Evolutionary conservation across 2,797 vertebrate genomes (phyloP).

Genomic region (Malacoraja senta): DNA sequence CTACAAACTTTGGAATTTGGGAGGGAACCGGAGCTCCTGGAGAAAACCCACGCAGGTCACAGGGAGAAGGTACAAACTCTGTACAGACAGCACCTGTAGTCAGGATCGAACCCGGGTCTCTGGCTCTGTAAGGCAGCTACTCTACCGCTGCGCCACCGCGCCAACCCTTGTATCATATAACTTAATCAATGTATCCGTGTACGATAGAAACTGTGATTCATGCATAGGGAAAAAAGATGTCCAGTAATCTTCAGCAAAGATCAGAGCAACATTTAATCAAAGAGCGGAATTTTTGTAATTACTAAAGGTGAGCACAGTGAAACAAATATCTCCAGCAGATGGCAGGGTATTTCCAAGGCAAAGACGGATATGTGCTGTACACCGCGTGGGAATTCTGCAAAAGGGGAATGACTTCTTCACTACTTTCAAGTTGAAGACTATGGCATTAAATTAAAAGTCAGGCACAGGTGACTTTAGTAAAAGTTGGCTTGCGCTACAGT

Average conservation of each 20-base stretch:
- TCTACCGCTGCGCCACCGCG: too few relatives aligned
- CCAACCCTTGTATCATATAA: too few relatives aligned
- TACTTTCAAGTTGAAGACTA: neutral
- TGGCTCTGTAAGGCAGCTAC: too few relatives aligned
- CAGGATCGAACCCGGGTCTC: too few relatives aligned
- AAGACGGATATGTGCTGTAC: neutral
- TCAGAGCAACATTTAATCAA: neutral
- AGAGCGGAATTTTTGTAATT: neutral
- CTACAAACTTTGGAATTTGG: too few relatives aligned
- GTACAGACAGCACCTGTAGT: too few relatives aligned
- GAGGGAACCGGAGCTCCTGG: too few relatives aligned
- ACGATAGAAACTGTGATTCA: neutral
- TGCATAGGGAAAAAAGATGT: too few relatives aligned
- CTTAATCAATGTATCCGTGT: neutral
- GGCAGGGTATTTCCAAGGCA: slow-evolving; percentile 15
- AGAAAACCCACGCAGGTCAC: too few relatives aligned
- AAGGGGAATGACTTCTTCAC: neutral
- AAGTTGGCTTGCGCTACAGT: neutral
- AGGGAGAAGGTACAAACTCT: too few relatives aligned
- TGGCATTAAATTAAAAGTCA: neutral
- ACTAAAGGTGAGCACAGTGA: neutral
- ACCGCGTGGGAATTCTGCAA: neutral
- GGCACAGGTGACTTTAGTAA: neutral
- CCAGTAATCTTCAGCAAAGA: neutral
- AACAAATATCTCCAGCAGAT: slow-evolving; percentile 22